These are phyloP conservation scores for Caradrina kadenii DNA, from an alignment of 2,888 invertebrate genomes.

Conservation along the genomic window DNA sequence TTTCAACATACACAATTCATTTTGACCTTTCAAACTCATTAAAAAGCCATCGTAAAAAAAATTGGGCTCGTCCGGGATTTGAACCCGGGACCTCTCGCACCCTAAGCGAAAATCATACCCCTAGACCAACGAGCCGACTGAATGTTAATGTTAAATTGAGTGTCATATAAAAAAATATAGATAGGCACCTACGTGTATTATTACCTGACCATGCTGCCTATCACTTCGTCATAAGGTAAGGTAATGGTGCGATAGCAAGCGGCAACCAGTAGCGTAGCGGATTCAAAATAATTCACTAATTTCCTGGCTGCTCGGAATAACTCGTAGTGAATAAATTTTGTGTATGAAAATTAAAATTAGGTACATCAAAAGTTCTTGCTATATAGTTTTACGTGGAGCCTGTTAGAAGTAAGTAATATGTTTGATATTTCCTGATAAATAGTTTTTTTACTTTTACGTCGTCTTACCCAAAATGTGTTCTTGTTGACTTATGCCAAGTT, in stretches of 20 bases:
- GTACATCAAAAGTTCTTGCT: too few species aligned
- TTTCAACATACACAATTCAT: constrained; percentile 9
- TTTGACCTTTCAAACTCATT: constrained; percentile 40
- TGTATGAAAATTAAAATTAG: too few species aligned
- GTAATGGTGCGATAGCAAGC: not conserved
- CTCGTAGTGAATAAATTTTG: too few species aligned
- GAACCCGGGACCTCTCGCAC: constrained; percentile 91
- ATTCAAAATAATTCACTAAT: too few species aligned
- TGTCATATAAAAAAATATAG: not conserved
- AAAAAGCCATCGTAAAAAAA: constrained; percentile 32
- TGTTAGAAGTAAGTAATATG: too few species aligned
- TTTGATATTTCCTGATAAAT: too few species aligned
- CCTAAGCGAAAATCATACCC: constrained; percentile 91
- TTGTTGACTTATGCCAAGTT: too few species aligned
- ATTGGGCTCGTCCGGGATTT: constrained; percentile 88
- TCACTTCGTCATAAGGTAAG: constrained; percentile 19
- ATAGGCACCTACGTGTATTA: too few species aligned
- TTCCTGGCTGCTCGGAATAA: too few species aligned
- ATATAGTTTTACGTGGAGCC: too few species aligned
- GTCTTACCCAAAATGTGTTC: too few species aligned
- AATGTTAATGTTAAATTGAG: rapidly evolving
- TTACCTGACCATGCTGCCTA: constrained; percentile 7
- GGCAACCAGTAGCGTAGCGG: not conserved
- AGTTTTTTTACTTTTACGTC: too few species aligned
- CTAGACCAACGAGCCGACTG: constrained; percentile 89